Conservation (phyloP, 2,113 vertebrate species). For the Poeciliopsis retropinna region DNA sequence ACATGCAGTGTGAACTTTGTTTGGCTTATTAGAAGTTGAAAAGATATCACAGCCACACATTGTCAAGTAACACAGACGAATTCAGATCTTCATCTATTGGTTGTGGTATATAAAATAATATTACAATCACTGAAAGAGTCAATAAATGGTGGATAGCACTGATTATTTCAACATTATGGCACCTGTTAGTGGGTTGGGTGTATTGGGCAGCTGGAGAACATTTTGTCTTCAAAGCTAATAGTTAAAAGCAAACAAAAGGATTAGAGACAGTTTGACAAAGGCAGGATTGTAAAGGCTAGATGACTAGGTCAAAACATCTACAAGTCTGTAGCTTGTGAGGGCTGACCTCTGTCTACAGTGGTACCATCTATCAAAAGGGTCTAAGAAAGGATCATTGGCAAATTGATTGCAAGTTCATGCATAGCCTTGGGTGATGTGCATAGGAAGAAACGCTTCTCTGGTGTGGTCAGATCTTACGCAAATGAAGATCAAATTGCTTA, state of each 20-base stretch:
- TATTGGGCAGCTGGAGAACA: too few relatives aligned
- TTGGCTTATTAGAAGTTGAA: slow-evolving; percentile 5
- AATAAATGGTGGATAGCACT: not conserved
- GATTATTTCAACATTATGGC: not conserved
- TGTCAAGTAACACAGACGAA: not conserved
- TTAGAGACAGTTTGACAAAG: not conserved
- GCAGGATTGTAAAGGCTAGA: not conserved
- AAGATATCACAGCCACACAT: not conserved
- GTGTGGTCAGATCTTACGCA: not conserved
- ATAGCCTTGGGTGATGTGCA: not conserved
- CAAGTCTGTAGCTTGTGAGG: not conserved
- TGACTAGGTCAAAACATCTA: not conserved
- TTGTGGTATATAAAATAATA: not conserved
- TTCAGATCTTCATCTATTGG: not conserved
- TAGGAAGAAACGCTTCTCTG: not conserved
- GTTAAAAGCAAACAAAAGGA: too few relatives aligned
- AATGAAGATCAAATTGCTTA: not conserved
- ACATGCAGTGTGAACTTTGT: slow-evolving; percentile 9
- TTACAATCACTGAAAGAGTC: not conserved
- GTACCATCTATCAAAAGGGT: not conserved
- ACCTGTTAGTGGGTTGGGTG: not conserved
- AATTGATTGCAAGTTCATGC: not conserved
- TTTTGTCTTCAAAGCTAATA: too few relatives aligned
- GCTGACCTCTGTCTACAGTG: not conserved
- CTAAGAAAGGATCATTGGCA: not conserved